These are phyloP conservation scores for Amphipyra berbera DNA, from an alignment of 2,888 invertebrate species.

Conservation along the genomic window DNA sequence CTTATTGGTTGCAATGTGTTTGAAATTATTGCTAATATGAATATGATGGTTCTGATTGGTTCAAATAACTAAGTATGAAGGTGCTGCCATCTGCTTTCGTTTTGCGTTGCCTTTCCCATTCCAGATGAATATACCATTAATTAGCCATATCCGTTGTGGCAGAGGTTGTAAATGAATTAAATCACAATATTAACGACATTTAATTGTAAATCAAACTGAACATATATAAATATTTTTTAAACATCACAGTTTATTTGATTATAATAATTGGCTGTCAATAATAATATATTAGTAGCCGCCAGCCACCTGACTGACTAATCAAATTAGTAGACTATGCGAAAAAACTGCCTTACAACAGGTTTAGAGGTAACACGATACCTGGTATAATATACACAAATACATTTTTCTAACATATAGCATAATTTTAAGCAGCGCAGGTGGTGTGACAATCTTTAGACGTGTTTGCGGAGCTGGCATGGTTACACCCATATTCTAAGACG, in stretches of 20 bases:
- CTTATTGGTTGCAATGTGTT: too few species aligned
- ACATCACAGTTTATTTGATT: conserved; percentile 30
- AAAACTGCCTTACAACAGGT: conserved; percentile 46
- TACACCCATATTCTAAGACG: too few species aligned
- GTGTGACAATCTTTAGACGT: too few species aligned
- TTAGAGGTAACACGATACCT: conserved; percentile 42
- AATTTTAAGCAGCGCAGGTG: too few species aligned
- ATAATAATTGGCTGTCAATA: conserved; percentile 51
- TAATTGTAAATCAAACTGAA: conserved; percentile 4
- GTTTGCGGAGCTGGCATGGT: too few species aligned
- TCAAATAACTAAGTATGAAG: too few species aligned
- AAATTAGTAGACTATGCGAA: conserved; percentile 39
- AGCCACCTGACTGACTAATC: conserved; percentile 48
- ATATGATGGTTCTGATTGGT: too few species aligned
- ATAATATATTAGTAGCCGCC: conserved; percentile 26
- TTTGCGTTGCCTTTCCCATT: too few species aligned
- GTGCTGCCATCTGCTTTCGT: too few species aligned
- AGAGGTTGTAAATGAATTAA: conserved; percentile 3
- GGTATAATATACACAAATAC: too few species aligned
- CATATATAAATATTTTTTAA: conserved; percentile 18
- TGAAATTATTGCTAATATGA: too few species aligned
- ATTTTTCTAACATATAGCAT: too few species aligned
- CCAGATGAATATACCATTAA: neutral
- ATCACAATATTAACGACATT: conserved; percentile 19
- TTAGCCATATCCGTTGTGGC: neutral